Base-by-base conservation (phyloP, 2,888 invertebrate genomes). In the Latrodectus elegans region DNA sequence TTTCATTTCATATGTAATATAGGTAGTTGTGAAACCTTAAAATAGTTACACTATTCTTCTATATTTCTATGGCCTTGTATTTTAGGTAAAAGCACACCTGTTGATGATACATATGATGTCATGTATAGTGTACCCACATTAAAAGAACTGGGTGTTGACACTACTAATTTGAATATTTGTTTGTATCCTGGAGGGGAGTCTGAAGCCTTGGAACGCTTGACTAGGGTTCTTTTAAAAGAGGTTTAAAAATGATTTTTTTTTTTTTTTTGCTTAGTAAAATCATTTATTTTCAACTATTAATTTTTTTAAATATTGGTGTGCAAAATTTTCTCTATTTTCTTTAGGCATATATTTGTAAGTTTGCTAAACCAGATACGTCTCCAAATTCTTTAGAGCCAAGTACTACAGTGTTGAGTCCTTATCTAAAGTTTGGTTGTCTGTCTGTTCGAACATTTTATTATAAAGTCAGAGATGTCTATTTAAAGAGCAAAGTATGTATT, bases 301-400 rank as follows among this genome's bases (percentile, higher is more conserved):
- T 53, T 15, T 51, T 52, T 73, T 22, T 8, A 11, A 17, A 22
- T 73, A 55, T 73, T 73, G 38, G 8, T 12, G 10, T 49, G 4
- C 17, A 74, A 38, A 17, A 26, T 60, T 15, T 12, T 60, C 17
- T 60, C 8, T 51, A 65, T 52, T 6, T 15, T 12, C 67, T 75
- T 22, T 96, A 97, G 92, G 96, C 96, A 0, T 97, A 96, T 96
- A 96, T 96, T 14, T 96, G 96, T 17, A 95, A 96, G 15, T 97
- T 96, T 92, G 96, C 96, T 14, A 94, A 95, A 76, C 97, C 97
- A 0, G 96, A 96, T 93, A 97, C 97, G 96, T 96, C 96, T 0
- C 96, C 96, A 0, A 96, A 96, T 91, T 96, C 96, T 0, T 92
- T 97, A 65, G 93, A 96, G 64, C 85, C 90, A 55, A 96, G 96